Evolutionary conservation across 2,797 vertebrate genomes (phyloP), one percentile per base, ranked within the genome.

Genomic region (Enteromius trimaculatus): DNA sequence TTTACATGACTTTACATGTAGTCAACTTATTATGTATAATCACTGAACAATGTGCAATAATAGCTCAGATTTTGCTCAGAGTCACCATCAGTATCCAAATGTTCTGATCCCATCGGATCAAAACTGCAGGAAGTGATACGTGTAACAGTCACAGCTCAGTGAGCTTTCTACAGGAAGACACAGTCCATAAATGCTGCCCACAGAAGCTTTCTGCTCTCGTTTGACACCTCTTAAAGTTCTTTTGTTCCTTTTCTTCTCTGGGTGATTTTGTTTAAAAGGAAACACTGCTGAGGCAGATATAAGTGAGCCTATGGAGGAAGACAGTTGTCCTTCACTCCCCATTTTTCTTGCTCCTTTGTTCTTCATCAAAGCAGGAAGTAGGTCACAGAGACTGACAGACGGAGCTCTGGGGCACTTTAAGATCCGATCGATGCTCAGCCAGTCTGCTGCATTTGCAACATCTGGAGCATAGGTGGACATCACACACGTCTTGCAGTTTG

Each of bases 381-480:
- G 93, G 93, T 93, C 91, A 91, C 84, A 23, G 66, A 87, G 84
- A 90, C 89, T 87, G 91, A 91, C 91, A 90, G 89, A 68, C 39
- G 39, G 90, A 85, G 89, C 92, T 92, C 75, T 82, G 87, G 90
- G 89, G 85, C 87, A 86, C 90, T 92, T 90, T 92, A 87, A 89
- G 86, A 88, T 86, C 64, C 71, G 90, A 94, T 93, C 89, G 83
- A 93, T 92, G 91, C 87, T 84, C 85, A 84, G 83, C 88, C 89
- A 89, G 86, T 72, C 83, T 66, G 34, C 80, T 87, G 81, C 83
- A 86, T 90, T 87, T 87, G 85, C 88, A 85, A 89, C 84, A 89
- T 84, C 69, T 80, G 82, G 77, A 81, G 75, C 17, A 58, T 65
- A 58, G 74, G 77, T 70, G 14, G 68, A 84, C 84, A 69, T 79